These are phyloP conservation scores for Chrysocyon brachyurus DNA, from an alignment of 2,797 vertebrate species.

Conservation along the genomic window DNA sequence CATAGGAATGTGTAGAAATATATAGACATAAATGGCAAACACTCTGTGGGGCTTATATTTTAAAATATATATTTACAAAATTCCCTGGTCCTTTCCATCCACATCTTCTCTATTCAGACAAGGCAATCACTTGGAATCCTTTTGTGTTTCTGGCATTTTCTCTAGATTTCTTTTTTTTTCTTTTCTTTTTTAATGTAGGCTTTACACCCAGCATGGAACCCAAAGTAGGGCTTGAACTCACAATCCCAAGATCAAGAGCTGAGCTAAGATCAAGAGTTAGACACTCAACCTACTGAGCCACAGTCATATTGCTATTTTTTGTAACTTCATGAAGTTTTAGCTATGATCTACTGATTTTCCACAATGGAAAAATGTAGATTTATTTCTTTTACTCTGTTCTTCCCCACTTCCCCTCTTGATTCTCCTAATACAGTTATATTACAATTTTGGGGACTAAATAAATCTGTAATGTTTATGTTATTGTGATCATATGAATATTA, in stretches of 20 bases:
- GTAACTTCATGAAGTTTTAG: not conserved
- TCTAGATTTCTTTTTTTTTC: not conserved
- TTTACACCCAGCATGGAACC: not conserved
- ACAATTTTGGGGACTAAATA: not conserved
- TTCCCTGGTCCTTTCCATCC: not conserved
- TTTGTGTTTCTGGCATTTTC: conserved; percentile 4
- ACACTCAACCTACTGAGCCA: not conserved
- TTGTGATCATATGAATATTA: not conserved
- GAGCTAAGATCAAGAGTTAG: not conserved
- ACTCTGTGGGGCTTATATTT: not conserved
- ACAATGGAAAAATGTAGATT: not conserved
- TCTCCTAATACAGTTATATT: not conserved
- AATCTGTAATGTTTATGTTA: not conserved
- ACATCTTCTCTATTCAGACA: not conserved
- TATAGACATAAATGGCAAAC: not conserved
- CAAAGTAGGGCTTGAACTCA: not conserved
- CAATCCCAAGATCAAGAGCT: not conserved
- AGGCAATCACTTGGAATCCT: not conserved
- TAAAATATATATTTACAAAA: not conserved
- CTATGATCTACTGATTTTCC: not conserved
- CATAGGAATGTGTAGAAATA: not conserved
- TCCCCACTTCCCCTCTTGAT: not conserved
- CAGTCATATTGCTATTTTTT: not conserved
- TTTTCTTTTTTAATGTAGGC: not conserved
- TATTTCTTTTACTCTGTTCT: not conserved